Evolutionary conservation across 2,888 invertebrate genomes (phyloP).

Genomic region (Xanthostigma xanthostigma): DNA sequence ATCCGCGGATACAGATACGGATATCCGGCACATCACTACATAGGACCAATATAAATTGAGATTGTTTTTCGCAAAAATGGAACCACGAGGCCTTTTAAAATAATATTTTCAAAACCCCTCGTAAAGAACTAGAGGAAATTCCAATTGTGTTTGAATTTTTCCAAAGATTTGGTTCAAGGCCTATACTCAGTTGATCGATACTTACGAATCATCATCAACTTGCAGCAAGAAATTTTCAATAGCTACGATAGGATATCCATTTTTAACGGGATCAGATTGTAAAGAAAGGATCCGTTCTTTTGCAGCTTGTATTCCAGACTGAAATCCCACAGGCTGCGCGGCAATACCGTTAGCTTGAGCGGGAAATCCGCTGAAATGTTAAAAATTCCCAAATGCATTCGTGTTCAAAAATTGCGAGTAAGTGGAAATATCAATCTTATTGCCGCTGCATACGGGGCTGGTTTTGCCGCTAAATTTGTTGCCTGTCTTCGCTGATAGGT

Average conservation of each 20-base stretch:
- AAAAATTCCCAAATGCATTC: neutral
- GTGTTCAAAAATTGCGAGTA: neutral
- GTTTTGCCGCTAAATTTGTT: too few species aligned
- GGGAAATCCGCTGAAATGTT: conserved; percentile 40
- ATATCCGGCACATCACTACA: too few species aligned
- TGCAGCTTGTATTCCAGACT: conserved; percentile 56
- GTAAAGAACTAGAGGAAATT: neutral
- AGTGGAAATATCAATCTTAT: neutral
- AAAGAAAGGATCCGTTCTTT: conserved; percentile 52
- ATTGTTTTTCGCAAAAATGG: too few species aligned
- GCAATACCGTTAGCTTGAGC: conserved; percentile 48
- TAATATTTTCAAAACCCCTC: neutral
- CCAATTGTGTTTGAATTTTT: too few species aligned
- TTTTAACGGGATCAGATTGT: conserved; percentile 38
- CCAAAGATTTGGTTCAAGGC: neutral
- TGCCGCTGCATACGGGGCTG: too few species aligned
- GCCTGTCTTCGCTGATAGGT: too few species aligned
- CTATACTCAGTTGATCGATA: neutral
- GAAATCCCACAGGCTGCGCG: conserved; percentile 64
- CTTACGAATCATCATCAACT: conserved; percentile 42
- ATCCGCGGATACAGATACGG: too few species aligned
- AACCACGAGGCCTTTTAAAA: too few species aligned
- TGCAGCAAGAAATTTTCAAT: conserved; percentile 64
- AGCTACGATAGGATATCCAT: conserved; percentile 53
- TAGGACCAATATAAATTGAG: too few species aligned